phyloP scores from a whole-genome alignment of 2,888 invertebrate species.

The Crocallis elinguaria region DNA sequence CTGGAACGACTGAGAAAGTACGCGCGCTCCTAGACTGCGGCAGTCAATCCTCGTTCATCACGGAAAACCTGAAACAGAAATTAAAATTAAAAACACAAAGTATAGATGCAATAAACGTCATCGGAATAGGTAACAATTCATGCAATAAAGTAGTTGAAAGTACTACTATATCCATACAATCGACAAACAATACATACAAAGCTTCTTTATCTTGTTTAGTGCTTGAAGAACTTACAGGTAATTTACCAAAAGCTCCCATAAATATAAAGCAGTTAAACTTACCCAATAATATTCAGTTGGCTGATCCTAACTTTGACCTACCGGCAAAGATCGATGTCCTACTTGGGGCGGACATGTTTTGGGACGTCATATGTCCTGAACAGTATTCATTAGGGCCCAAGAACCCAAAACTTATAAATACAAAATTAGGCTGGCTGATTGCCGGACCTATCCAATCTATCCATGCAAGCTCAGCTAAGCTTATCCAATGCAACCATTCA shows the following conservation, averaged over 20 bases:
- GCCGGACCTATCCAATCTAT: slow-evolving; percentile 41
- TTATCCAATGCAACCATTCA: slow-evolving; percentile 21
- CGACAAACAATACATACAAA: neutral
- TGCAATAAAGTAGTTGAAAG: neutral
- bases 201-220: neutral
- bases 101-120: neutral
- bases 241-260: neutral
- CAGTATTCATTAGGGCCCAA: slow-evolving; percentile 31
- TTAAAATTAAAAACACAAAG: neutral
- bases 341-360: slow-evolving; percentile 6
- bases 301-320: slow-evolving; percentile 6
- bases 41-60: too few species aligned
- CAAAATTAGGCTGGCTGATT: slow-evolving; percentile 42
- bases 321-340: neutral
- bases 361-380: slow-evolving; percentile 37
- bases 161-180: neutral
- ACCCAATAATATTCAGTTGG: slow-evolving; percentile 1
- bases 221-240: neutral
- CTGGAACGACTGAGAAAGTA: too few species aligned
- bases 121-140: neutral
- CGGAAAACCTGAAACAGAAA: too few species aligned
- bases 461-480: neutral
- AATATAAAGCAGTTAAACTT: neutral
- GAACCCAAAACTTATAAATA: slow-evolving; percentile 28
- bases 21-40: too few species aligned